These are phyloP conservation scores for Tringa solitaria DNA, from an alignment of 2,113 vertebrate genomes.

Conservation along the genomic window DNA sequence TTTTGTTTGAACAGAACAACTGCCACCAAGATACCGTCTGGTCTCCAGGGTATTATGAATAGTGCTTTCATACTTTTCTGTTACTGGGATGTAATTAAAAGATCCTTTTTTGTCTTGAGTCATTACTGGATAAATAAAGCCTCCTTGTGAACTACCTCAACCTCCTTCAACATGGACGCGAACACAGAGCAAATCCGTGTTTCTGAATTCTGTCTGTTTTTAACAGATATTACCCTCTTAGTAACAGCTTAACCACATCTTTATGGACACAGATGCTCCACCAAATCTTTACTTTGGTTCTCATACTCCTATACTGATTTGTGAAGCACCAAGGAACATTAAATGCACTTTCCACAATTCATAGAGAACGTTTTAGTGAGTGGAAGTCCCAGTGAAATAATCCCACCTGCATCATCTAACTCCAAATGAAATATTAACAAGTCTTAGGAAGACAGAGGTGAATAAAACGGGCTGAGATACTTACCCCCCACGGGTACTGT, in stretches of 20 bases:
- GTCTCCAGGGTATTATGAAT: background rate
- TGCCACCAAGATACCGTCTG: background rate
- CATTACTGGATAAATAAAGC: background rate
- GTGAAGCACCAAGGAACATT: background rate
- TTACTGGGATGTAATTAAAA: background rate
- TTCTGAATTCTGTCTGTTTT: background rate
- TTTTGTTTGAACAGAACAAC: slow-evolving; percentile 5
- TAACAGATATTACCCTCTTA: background rate
- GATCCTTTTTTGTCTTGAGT: background rate
- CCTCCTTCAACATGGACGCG: background rate
- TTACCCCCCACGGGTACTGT: background rate
- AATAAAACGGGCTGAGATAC: background rate
- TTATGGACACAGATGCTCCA: background rate
- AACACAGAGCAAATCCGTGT: background rate
- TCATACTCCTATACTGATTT: background rate
- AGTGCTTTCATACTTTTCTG: background rate
- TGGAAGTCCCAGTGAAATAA: background rate
- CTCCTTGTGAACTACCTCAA: background rate
- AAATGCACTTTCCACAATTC: background rate
- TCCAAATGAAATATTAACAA: background rate
- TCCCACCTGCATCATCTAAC: background rate
- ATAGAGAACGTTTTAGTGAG: background rate
- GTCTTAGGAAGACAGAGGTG: background rate
- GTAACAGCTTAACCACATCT: background rate
- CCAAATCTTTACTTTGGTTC: background rate